These are phyloP conservation scores for Eupsilia transversa DNA, from an alignment of 2,888 invertebrate species.

Conservation along the genomic window DNA sequence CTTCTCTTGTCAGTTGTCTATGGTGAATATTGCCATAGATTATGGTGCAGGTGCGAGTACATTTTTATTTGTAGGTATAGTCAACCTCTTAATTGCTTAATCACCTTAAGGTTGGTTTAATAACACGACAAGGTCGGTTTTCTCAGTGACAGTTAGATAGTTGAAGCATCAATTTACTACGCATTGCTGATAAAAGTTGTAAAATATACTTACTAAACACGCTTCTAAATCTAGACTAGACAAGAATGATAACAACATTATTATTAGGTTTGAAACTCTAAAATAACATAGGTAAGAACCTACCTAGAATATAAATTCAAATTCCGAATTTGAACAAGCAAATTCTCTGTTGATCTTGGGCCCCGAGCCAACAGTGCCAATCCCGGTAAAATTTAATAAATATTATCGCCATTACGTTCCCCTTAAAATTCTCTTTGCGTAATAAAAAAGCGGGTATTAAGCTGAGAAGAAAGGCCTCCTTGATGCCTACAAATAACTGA, in stretches of 20 bases:
- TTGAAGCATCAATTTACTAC: not conserved
- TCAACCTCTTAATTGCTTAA: not conserved
- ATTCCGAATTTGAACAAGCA: slow-evolving; percentile 8
- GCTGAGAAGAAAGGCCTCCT: slow-evolving; percentile 34
- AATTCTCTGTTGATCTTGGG: slow-evolving; percentile 25
- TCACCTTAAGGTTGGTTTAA: no score
- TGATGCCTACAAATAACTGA: slow-evolving; percentile 58
- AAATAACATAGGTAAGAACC: not conserved
- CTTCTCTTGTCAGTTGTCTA: slow-evolving; percentile 25
- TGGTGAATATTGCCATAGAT: slow-evolving; percentile 18
- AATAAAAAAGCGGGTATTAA: slow-evolving; percentile 46
- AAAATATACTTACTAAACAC: not conserved
- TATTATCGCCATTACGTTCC: slow-evolving; percentile 35
- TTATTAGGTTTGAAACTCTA: slow-evolving; percentile 12
- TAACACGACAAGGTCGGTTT: not conserved
- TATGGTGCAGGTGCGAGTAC: not conserved
- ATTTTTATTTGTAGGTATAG: not conserved
- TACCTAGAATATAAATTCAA: slow-evolving; percentile 6
- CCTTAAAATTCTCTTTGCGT: slow-evolving; percentile 31
- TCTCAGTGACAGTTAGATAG: not conserved
- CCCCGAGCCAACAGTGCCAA: slow-evolving; percentile 14
- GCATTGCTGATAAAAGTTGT: not conserved
- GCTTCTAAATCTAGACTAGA: slow-evolving; percentile 2
- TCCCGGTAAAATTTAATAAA: slow-evolving; percentile 27
- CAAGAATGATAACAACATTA: not conserved